These are phyloP conservation scores for Arrhamphus sclerolepis DNA, from an alignment of 2,797 vertebrate species.

Conservation along the genomic window DNA sequence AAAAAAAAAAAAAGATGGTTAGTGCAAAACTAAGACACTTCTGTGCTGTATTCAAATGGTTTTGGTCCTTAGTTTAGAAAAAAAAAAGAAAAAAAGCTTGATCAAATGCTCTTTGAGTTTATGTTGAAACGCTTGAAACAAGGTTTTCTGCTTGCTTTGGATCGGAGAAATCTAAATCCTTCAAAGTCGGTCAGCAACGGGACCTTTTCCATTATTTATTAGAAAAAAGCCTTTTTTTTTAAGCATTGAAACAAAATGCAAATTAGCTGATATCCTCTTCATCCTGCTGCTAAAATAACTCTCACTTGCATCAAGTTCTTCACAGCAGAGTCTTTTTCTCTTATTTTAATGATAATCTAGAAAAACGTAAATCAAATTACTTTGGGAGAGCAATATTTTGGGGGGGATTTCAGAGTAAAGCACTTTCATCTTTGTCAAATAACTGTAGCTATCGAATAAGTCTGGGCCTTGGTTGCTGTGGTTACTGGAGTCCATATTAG, in stretches of 20 bases:
- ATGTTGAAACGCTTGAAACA: not conserved
- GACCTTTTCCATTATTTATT: constrained; percentile 24
- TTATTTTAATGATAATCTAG: constrained; percentile 3
- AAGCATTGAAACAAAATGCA: constrained; percentile 13
- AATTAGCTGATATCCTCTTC: constrained; percentile 6
- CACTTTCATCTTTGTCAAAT: constrained; percentile 33
- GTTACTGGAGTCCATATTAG: constrained; percentile 60
- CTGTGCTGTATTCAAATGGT: constrained; percentile 15
- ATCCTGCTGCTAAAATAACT: not conserved
- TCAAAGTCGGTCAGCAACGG: constrained; percentile 11
- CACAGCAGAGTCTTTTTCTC: not conserved
- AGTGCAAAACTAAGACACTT: constrained; percentile 5
- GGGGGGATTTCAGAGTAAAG: constrained; percentile 18
- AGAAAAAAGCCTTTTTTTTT: constrained; percentile 8
- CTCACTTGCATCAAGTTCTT: not conserved
- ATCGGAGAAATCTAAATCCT: not conserved
- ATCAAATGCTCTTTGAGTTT: constrained; percentile 7
- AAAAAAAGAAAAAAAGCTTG: not conserved
- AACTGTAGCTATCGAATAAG: constrained; percentile 56
- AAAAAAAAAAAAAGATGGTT: not conserved
- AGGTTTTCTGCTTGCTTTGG: constrained; percentile 8
- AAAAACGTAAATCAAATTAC: not conserved
- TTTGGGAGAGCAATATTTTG: constrained; percentile 3
- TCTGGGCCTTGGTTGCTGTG: constrained; percentile 68
- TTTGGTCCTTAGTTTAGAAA: not conserved